Base-by-base conservation (phyloP, 2,113 vertebrate species). In the Ictalurus punctatus region DNA sequence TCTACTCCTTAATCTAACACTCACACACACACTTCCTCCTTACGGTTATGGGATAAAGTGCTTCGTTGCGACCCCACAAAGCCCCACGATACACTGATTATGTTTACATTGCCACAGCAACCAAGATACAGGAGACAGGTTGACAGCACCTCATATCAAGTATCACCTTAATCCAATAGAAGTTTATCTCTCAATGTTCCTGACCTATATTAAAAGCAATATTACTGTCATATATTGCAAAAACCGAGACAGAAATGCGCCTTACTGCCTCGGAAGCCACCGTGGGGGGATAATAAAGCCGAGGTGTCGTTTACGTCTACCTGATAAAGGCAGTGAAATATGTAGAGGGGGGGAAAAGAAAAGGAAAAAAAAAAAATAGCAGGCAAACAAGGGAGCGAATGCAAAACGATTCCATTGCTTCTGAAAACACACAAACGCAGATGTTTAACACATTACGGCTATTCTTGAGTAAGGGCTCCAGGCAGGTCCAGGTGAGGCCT, bases 171-270 rank as follows among this genome's bases (percentile, higher is more conserved):
- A 89, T 92, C 84, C 83, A 89, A 90, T 85, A 87, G 81, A 90
- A 85, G 80, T 87, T 81, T 87, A 71, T 88, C 82, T 89, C 83
- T 84, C 86, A 76, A 13, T 74, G 85, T 81, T 88, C 85, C 67
- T 79, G 84, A 91, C 59, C 88, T 83, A 65, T 65, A 87, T 80
- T 78, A 86, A 91, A 88, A 89, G 88, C 86, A 79, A 85, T 89
- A 92, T 90, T 90, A 86, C 81, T 65, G 83, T 83, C 89, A 89
- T 89, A 89, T 61, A 90, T 88, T 86, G 88, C 61, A 81, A 74
- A 81, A 65, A 52, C 61, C 14, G 37, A 63, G 89, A 83, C 65
- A 40, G 65, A 88, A 85, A 86, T 65, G 59, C 63, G 63, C 71
- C 58, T 84, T 88, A 83, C 27, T 65, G 73, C 73, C 58, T 84